These are phyloP conservation scores for Drosophila parvula DNA, from an alignment of 1,140 invertebrate species.

Conservation along the genomic window DNA sequence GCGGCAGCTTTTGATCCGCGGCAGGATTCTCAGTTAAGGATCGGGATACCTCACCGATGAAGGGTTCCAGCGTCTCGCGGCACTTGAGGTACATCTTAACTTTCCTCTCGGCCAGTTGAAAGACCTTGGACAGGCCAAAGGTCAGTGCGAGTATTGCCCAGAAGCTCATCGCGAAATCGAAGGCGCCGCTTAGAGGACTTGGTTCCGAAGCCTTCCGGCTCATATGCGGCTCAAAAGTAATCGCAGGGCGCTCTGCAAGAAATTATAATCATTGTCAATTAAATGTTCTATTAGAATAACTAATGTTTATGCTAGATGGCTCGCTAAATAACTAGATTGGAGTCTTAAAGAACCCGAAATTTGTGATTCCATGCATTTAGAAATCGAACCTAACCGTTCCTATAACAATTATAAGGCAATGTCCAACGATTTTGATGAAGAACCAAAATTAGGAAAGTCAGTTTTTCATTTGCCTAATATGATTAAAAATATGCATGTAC, in stretches of 20 bases:
- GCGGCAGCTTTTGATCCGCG: neutral
- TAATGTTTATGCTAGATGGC: too few species aligned
- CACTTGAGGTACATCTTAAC: conserved; percentile 7
- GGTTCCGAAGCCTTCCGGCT: neutral
- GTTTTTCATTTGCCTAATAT: too few species aligned
- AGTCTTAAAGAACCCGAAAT: too few species aligned
- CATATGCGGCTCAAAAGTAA: conserved; percentile 13
- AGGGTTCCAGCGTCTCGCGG: neutral
- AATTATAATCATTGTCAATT: neutral
- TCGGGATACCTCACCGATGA: neutral
- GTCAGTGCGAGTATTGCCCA: conserved; percentile 35
- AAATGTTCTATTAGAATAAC: neutral
- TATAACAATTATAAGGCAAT: too few species aligned
- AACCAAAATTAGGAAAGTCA: too few species aligned
- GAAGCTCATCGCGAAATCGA: conserved; percentile 39
- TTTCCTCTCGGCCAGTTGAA: conserved; percentile 35
- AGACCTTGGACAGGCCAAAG: conserved; percentile 27
- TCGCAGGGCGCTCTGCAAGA: conserved; percentile 21
- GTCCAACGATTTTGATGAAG: too few species aligned
- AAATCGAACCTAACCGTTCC: too few species aligned
- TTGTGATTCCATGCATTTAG: too few species aligned
- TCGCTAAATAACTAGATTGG: too few species aligned
- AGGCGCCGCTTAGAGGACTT: neutral
- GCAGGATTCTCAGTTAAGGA: neutral
- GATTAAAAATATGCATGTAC: too few species aligned